Base-by-base conservation (phyloP, 1,140 invertebrate genomes). In the Rhizoglyphus robini region DNA sequence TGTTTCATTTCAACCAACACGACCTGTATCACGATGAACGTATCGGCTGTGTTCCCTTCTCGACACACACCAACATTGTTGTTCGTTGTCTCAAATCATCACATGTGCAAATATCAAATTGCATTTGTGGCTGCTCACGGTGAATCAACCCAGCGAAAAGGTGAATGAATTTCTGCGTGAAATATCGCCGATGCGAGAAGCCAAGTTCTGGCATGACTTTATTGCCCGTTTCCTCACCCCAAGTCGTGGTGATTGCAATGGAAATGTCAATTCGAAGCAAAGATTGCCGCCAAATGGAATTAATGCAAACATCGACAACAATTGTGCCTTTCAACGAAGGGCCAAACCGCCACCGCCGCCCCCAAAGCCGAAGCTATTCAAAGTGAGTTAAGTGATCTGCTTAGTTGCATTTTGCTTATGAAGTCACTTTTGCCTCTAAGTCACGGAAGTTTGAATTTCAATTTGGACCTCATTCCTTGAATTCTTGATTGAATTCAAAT, bases 121-220 rank as follows among this genome's bases (percentile, higher is more conserved):
- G n/a, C n/a, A n/a, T n/a, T n/a, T n/a, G n/a, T n/a, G n/a, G n/a
- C n/a, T 41, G 36, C 18, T 41, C 18, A 8, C 36, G 18, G 36
- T 41, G 36, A 41, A 41, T 41, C 36, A 41, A n/a, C n/a, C n/a
- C n/a, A n/a, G n/a, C n/a, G n/a, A n/a, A n/a, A 63, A 63, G 15
- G 2, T 63, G 27, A 63, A 63, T 34, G 61, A 63, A 63, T 51
- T 63, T 31, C 2, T 63, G 4, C 48, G 48, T n/a, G 61, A 63
- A 47, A 20, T 63, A 27, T 8, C 34, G 18, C 61, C 61, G 20
- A 63, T 63, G 61, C 15, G 32, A 47, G 41, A 38, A 13, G 48
- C 18, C 2, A 25, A 23, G 11, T 63, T 63, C 32, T 63, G 61
- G 61, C 61, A 63, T 25, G 20, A 63, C 18, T 63, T 63, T 47